A percentile compares a stretch with the other conserved stretches of the same genome.
These are phyloP conservation scores for Merops nubicus DNA, from an alignment of 2,113 vertebrate genomes.

Conservation along the genomic window DNA sequence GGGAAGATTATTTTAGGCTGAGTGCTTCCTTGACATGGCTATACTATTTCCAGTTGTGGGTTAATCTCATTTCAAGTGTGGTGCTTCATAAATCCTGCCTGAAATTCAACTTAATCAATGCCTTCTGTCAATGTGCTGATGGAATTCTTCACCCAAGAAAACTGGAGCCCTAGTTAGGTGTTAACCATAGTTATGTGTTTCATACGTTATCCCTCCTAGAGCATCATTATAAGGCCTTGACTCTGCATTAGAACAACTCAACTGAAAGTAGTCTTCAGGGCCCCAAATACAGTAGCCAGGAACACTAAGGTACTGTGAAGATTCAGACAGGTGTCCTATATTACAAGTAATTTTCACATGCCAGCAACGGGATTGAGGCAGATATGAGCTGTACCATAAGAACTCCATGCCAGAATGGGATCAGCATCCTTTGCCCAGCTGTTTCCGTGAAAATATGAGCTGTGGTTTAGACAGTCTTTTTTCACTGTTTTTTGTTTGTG, in stretches of 20 bases:
- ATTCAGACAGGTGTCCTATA: not conserved
- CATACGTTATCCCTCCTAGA: rapidly evolving
- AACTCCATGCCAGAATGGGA: not conserved
- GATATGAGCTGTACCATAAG: not conserved
- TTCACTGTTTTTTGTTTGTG: not conserved
- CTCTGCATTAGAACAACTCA: not conserved
- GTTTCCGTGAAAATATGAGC: not conserved
- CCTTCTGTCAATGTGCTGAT: not conserved
- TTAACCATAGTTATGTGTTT: not conserved
- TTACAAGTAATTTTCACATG: not conserved
- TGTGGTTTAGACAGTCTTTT: not conserved
- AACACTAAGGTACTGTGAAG: not conserved
- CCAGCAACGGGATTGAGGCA: not conserved
- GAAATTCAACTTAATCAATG: not conserved
- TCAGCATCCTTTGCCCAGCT: not conserved
- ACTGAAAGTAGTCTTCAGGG: not conserved
- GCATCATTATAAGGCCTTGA: not conserved
- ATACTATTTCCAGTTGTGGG: not conserved
- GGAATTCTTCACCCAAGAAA: not conserved
- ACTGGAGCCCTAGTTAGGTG: not conserved
- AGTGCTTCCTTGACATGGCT: not conserved
- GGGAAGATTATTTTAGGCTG: not conserved
- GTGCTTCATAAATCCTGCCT: not conserved
- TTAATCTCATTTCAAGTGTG: not conserved
- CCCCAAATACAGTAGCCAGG: not conserved